These are phyloP conservation scores for Linnaemya vulpina DNA, from an alignment of 2,888 invertebrate genomes.

Conservation along the genomic window DNA sequence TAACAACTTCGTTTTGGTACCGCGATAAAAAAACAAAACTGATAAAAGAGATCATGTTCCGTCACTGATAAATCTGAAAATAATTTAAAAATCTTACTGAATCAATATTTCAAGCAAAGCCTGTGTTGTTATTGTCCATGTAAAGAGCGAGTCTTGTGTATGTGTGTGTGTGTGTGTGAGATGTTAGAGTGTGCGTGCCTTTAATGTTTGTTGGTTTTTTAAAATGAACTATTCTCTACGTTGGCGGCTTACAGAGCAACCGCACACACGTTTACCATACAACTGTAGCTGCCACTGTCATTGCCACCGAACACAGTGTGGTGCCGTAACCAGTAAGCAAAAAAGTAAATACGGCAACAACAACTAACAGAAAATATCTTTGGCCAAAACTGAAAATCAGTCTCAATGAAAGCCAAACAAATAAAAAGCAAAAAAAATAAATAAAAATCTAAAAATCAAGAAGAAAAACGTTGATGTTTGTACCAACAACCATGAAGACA, in stretches of 20 bases:
- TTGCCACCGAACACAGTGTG: conserved; percentile 83
- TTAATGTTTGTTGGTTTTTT: conserved; percentile 43
- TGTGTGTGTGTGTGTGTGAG: conserved; percentile 65
- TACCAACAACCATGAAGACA: conserved; percentile 40
- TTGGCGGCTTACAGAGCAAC: conserved; percentile 76
- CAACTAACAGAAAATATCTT: conserved; percentile 52
- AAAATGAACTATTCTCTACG: conserved; percentile 72
- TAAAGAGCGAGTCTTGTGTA: conserved; percentile 8
- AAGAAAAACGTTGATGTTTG: conserved; percentile 35
- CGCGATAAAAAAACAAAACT: not conserved
- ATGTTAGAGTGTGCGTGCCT: conserved; percentile 66
- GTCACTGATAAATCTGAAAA: conserved; percentile 35
- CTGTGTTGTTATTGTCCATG: not conserved
- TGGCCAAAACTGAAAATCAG: conserved; percentile 50
- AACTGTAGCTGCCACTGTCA: conserved; percentile 83
- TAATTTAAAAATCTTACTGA: conserved; percentile 33
- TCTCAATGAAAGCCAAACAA: conserved; percentile 59
- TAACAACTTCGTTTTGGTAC: not conserved
- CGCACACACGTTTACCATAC: conserved; percentile 74
- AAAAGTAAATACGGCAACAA: not conserved
- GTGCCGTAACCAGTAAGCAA: conserved; percentile 78
- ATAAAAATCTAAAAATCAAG: conserved; percentile 40
- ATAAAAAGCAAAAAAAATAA: conserved; percentile 1
- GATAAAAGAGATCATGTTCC: not conserved
- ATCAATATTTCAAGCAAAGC: conserved; percentile 27